Percentiles rank a stretch among this genome's conserved stretches.
Evolutionary conservation across 2,113 vertebrate genomes (phyloP).

Genomic region (Cygnus atratus): DNA sequence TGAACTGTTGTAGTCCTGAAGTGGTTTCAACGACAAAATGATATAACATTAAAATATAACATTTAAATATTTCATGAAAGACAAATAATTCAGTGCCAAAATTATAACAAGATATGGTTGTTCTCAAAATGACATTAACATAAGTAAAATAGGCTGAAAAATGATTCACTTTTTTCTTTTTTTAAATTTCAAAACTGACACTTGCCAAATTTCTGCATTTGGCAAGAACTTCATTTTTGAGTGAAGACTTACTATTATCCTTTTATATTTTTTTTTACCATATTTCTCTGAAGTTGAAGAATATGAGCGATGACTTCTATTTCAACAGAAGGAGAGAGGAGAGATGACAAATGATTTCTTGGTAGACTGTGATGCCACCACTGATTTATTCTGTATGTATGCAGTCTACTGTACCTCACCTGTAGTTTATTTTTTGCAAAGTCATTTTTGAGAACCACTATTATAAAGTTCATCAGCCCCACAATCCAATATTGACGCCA

Average conservation of each 20-base stretch:
- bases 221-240: background rate
- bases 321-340: background rate
- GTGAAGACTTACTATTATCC: background rate
- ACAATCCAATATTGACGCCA: background rate
- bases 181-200: background rate
- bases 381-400: background rate
- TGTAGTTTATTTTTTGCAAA: background rate
- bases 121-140: background rate
- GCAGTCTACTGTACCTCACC: background rate
- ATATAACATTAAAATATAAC: background rate
- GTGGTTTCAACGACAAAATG: background rate
- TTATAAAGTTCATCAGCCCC: background rate
- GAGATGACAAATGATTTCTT: background rate
- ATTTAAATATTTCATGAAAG: slow-evolving; percentile 12
- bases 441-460: background rate
- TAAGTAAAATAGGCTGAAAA: background rate
- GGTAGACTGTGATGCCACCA: background rate
- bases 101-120: background rate
- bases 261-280: background rate
- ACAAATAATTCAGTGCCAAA: background rate
- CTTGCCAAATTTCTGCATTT: background rate
- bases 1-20: background rate
- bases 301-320: background rate
- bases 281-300: background rate
- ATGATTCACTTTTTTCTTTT: background rate